phyloP scores from a whole-genome alignment of 2,888 invertebrate genomes.

The Chrysina gloriosa region DNA sequence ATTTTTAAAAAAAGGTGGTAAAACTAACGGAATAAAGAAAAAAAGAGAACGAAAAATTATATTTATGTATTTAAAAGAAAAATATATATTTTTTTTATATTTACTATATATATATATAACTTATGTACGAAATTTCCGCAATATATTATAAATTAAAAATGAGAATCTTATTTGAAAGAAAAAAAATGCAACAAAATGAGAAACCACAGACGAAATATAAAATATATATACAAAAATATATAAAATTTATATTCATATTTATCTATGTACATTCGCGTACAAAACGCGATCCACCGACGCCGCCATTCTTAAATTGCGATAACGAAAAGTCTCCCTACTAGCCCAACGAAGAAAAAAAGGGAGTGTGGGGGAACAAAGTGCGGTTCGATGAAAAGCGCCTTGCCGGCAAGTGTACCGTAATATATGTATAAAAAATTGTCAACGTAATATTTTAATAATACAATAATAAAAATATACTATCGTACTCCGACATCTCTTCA shows the following conservation, averaged over 20 bases:
- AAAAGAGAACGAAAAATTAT: neutral
- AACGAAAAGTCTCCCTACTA: too few species aligned
- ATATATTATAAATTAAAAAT: constrained; percentile 25
- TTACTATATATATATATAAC: constrained; percentile 19
- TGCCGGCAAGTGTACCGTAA: too few species aligned
- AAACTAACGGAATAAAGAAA: neutral
- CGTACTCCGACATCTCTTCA: too few species aligned
- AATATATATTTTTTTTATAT: constrained; percentile 29
- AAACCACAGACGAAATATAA: constrained; percentile 51
- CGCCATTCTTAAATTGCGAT: too few species aligned
- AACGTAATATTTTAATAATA: constrained; percentile 50
- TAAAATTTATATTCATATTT: constrained; percentile 33
- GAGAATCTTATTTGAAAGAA: constrained; percentile 39
- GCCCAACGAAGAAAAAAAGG: too few species aligned
- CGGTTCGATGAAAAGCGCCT: too few species aligned
- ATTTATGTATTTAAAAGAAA: constrained; percentile 34
- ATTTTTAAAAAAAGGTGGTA: neutral
- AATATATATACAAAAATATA: constrained; percentile 46
- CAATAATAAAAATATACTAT: constrained; percentile 8
- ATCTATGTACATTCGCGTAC: constrained; percentile 11
- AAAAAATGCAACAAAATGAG: constrained; percentile 53
- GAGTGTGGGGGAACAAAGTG: too few species aligned
- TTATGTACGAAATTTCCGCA: constrained; percentile 15
- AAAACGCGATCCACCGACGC: too few species aligned
- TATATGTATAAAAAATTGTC: constrained; percentile 59